A percentile compares a stretch with the other conserved stretches of the same genome.
Conservation (phyloP, 2,113 vertebrate genomes). For the Cynoglossus semilaevis region DNA sequence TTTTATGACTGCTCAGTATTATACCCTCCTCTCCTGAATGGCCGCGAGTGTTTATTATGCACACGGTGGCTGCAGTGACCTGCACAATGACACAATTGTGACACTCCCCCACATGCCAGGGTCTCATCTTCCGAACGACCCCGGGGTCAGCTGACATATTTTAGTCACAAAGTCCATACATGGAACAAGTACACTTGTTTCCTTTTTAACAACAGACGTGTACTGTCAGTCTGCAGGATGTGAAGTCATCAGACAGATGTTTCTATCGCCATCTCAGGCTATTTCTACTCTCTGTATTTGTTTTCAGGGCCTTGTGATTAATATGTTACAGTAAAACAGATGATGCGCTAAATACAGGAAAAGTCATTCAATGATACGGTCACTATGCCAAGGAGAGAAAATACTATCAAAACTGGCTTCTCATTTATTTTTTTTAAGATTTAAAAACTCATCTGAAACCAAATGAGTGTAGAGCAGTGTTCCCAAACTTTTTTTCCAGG, state of each 20-base stretch:
- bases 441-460: too few relatives aligned
- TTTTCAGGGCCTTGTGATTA: neutral
- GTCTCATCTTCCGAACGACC: slow-evolving; percentile 51
- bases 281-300: neutral
- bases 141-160: slow-evolving; percentile 66
- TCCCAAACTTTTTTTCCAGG: too few relatives aligned
- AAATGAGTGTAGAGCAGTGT: too few relatives aligned
- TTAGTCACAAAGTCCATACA: slow-evolving; percentile 50
- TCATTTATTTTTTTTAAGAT: too few relatives aligned
- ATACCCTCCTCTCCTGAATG: slow-evolving; percentile 63
- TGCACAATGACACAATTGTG: slow-evolving; percentile 69
- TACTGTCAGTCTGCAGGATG: slow-evolving; percentile 41
- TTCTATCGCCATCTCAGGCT: neutral
- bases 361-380: too few relatives aligned
- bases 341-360: too few relatives aligned
- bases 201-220: slow-evolving; percentile 29
- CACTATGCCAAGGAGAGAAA: too few relatives aligned
- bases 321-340: too few relatives aligned
- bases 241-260: slow-evolving; percentile 47
- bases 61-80: slow-evolving; percentile 48
- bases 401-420: too few relatives aligned
- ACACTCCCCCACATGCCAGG: slow-evolving; percentile 55
- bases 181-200: slow-evolving; percentile 34
- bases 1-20: slow-evolving; percentile 75
- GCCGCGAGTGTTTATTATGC: slow-evolving; percentile 70